Base-by-base conservation (phyloP, 2,888 invertebrate species). In the Meliscaeva auricollis region DNA sequence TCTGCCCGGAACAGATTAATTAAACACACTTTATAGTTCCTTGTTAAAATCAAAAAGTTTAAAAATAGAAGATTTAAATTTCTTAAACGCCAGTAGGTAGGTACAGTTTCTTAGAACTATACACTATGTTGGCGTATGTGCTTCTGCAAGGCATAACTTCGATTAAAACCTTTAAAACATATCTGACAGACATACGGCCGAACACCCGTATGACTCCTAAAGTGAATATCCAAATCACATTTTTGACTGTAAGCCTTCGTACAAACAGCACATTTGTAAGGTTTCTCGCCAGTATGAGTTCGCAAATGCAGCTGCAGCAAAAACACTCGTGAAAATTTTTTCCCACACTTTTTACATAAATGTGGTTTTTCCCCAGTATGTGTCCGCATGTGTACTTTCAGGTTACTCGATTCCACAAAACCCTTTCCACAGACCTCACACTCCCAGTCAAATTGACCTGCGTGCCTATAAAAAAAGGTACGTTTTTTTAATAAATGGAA, bases 271-370 rank as follows among this genome's bases (percentile, higher is more conserved):
- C 88, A 88, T 17, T 79, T 78, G 73, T 87, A 88, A 0, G 88
- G 88, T 52, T 87, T 87, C 44, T 87, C 87, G 0, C 88, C 93
- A 0, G 93, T 93, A 76, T 94, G 93, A 22, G 93, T 93, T 5
- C 94, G 91, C 7, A 94, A 92, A 87, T 94, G 94, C 0, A 91
- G 84, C 56, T 88, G 88, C 8, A 89, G 64, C 1, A 90, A 81
- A 73, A 90, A 92, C 5, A 91, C 91, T 2, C 91, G 89, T 0
- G 90, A 87, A 76, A 92, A 91, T 1, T 89, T 89, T 38, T 89
- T 88, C 5, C 89, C 88, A 60, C 92, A 92, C 1, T 89, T 54
- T n/a, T 89, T 89, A 72, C 91, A 91, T 3, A 80, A 81, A 72
- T 91, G 91, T 0, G 91, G 92, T 13, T 90, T 89, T 35, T 91